Evolutionary conservation across 37 sponge, comb jelly and placozoan species (phyloP).

Genomic region (Dysidea cf. avara): DNA sequence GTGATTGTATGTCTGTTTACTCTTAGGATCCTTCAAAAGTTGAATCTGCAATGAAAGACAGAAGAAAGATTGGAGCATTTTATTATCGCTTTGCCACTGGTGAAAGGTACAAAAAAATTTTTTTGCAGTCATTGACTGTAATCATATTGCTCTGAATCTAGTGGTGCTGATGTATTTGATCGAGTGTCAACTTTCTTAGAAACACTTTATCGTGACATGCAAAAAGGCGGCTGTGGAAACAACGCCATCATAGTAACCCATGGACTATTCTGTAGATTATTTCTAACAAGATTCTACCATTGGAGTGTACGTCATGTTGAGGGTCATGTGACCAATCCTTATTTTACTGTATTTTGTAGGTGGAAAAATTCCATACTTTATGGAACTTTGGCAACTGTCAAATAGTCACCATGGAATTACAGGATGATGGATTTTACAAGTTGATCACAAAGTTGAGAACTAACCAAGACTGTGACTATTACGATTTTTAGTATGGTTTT

Average conservation of each 20-base stretch:
- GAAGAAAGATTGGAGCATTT: constrained; percentile 76
- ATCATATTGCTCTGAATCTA: constrained; percentile 17
- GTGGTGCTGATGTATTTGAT: constrained; percentile 92
- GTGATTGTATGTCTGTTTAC: too few relatives aligned
- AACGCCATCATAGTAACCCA: constrained; percentile 82
- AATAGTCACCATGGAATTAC: constrained; percentile 73
- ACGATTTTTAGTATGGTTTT: too few relatives aligned
- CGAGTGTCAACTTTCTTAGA: constrained; percentile 86
- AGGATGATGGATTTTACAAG: constrained; percentile 52
- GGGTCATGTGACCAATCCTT: too few relatives aligned
- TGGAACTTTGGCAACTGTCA: constrained; percentile 88
- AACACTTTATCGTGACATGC: constrained; percentile 84
- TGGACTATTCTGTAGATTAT: constrained; percentile 83
- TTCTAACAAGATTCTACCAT: constrained; percentile 81
- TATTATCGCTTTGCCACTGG: constrained; percentile 84
- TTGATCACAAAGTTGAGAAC: constrained; percentile 62
- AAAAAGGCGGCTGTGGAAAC: constrained; percentile 79
- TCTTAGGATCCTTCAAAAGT: constrained; percentile 44
- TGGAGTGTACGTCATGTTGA: constrained; percentile 55
- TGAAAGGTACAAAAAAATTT: constrained; percentile 64
- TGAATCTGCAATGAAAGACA: constrained; percentile 41
- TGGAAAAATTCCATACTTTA: constrained; percentile 81
- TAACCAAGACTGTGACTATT: too few relatives aligned
- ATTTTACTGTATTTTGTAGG: constrained; percentile 23
- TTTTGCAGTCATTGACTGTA: too few relatives aligned